These are phyloP conservation scores for Scaptomyza polygonia DNA, from an alignment of 2,888 invertebrate species.

Conservation along the genomic window DNA sequence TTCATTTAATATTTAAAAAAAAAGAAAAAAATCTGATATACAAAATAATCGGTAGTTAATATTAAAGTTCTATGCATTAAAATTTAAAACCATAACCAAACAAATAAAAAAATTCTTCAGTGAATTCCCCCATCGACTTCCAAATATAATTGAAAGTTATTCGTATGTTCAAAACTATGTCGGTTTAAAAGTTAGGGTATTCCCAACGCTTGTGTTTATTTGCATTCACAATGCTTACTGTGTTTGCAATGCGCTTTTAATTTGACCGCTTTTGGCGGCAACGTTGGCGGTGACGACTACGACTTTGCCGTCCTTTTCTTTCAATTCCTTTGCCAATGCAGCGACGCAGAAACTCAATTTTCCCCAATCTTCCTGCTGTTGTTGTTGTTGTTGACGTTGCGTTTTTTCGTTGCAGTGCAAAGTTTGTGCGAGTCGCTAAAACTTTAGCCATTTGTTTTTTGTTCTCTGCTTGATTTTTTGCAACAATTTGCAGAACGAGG, in stretches of 20 bases:
- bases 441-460: slow-evolving; percentile 57
- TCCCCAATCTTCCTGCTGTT: slow-evolving; percentile 33
- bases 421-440: slow-evolving; percentile 62
- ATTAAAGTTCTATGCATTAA: no score
- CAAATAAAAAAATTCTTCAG: no score
- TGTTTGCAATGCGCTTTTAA: slow-evolving; percentile 67
- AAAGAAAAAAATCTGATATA: no score
- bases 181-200: slow-evolving; percentile 18
- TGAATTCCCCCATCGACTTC: no score
- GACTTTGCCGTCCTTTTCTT: slow-evolving; percentile 54
- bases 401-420: slow-evolving; percentile 67
- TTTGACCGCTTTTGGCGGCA: slow-evolving; percentile 65
- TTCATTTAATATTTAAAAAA: no score
- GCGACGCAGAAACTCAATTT: slow-evolving; percentile 72
- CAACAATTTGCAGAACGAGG: slow-evolving; percentile 59
- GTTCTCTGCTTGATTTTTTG: slow-evolving; percentile 17
- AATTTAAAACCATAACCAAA: no score
- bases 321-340: slow-evolving; percentile 62
- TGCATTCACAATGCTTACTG: not conserved
- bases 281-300: slow-evolving; percentile 26
- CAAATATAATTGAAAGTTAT: no score
- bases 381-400: slow-evolving; percentile 30
- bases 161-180: no score
- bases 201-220: not conserved
- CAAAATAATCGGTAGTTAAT: no score